A percentile compares a stretch with the other conserved stretches of the same genome.
phyloP scores from a whole-genome alignment of 1,140 invertebrate genomes.

The Bombyx mori region ASM3026992v2 NC_085131.1:8910001-8910500 shows the following conservation, averaged over 20 bases:
- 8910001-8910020: conserved; percentile 34
- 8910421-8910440: too few species aligned
- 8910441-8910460: too few species aligned
- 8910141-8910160: conserved; percentile 49
- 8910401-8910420: too few species aligned
- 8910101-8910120: conserved; percentile 14
- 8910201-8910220: conserved; percentile 38
- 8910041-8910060: conserved; percentile 7
- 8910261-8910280: too few species aligned
- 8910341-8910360: too few species aligned
- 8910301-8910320: too few species aligned
- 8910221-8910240: background rate
- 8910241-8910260: background rate
- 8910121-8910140: conserved; percentile 48
- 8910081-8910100: conserved; percentile 24
- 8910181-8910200: conserved; percentile 45
- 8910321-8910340: too few species aligned
- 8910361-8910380: too few species aligned
- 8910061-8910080: conserved; percentile 28
- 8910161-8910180: conserved; percentile 38
- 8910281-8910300: too few species aligned
- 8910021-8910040: conserved; percentile 16
- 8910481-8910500: too few species aligned
- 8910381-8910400: too few species aligned
- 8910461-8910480: too few species aligned